Evolutionary conservation across 2,113 vertebrate genomes (phyloP), one percentile per base, ranked within the genome.

Genomic region (Nothoprocta pentlandii): DNA sequence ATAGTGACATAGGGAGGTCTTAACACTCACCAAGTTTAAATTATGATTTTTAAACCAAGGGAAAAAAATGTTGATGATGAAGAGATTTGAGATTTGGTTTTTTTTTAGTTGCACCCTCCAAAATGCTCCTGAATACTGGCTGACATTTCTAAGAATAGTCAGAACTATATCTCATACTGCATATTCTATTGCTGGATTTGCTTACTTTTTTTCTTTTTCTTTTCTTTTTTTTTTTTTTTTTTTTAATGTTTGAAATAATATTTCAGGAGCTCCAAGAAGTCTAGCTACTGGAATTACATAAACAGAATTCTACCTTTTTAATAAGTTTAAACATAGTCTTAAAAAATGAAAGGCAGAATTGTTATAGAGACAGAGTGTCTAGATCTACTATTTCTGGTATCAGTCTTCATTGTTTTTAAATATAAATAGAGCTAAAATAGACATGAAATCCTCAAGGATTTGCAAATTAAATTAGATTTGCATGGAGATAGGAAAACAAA

Each of bases 371-470:
- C 49, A 87, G 30, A 75, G 7, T 67, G 26, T 87, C 63, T 85
- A 87, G 62, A 81, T 80, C 12, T 77, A 21, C 17, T 87, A 41
- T 87, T 89, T 70, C 49, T 85, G 15, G 44, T 89, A 66, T 58
- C n/a, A 56, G 41, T 30, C 46, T 53, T 76, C 75, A 66, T 80
- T 86, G 49, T 68, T 82, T 76, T 89, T 91, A 85, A 92, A 93
- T 58, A 92, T 64, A 89, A 90, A 91, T 87, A 91, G 68, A 5
- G 17, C 69, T 92, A 89, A 93, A 95, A 70, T 77, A 91, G 81
- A 42, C 26, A 59, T 25, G 14, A 67, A 76, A 13, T 82, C 41
- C 36, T 89, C 36, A 87, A 77, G 30, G 46, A 62, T 87, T 92
- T 89, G 80, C 10, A 81, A 77, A 34, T 16, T 70, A 80, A 80